Conservation (phyloP, 1,140 invertebrate genomes). For the Drosophila equinoxialis region DNA sequence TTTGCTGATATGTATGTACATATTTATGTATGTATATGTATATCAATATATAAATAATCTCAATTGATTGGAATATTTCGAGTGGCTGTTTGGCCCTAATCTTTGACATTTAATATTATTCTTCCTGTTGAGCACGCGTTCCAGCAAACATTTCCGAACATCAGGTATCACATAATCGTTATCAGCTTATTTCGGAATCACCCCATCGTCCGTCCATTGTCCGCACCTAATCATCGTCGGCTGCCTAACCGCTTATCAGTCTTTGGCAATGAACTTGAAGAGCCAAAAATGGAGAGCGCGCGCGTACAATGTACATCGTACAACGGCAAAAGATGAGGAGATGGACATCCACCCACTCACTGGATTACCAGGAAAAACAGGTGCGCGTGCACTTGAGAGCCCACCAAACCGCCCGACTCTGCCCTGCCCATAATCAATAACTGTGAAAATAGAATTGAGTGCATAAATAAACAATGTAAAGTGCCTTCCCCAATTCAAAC, state of each 20-base stretch:
- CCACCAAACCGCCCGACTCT: too few species aligned
- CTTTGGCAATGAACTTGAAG: conserved; percentile 66
- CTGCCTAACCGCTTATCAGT: conserved; percentile 40
- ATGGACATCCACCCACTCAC: neutral
- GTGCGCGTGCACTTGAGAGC: conserved; percentile 36
- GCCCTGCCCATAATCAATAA: conserved; percentile 55
- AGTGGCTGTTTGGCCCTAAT: conserved; percentile 42
- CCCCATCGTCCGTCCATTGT: conserved; percentile 41
- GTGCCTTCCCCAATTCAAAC: conserved; percentile 15
- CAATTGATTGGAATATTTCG: conserved; percentile 60
- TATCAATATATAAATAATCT: conserved; percentile 8
- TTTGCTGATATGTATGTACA: neutral
- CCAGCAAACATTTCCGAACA: conserved; percentile 47
- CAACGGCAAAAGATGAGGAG: neutral
- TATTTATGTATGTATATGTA: conserved; percentile 3
- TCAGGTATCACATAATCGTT: conserved; percentile 43
- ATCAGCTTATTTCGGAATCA: conserved; percentile 39
- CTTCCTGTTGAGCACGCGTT: conserved; percentile 53
- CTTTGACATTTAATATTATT: conserved; percentile 39
- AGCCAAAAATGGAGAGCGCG: conserved; percentile 20
- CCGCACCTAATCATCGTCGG: neutral
- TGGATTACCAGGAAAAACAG: conserved; percentile 7
- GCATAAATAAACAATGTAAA: conserved; percentile 64
- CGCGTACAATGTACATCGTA: conserved; percentile 6
- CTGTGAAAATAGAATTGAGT: conserved; percentile 63